Base-by-base conservation (phyloP, 2,113 vertebrate genomes). In the Poecile atricapillus region DNA sequence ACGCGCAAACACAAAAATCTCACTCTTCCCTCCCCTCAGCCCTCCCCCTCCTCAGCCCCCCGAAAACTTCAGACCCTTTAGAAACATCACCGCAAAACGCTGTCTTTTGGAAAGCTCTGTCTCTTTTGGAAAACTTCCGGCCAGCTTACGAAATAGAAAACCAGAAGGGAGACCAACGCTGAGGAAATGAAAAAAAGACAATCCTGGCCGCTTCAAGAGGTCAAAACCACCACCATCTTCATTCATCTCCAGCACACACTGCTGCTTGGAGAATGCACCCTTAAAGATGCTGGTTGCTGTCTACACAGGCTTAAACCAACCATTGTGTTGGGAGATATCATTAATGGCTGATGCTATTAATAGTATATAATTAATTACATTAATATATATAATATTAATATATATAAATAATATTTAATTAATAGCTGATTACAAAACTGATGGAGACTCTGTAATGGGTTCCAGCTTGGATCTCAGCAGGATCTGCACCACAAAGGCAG, bases 31-130 rank as follows among this genome's bases (percentile, higher is more conserved):
- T 43, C 41, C 22, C 15, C 18, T 28, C 41, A 28, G 5, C 2
- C 15, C 5, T 30, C 24, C 7, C 17, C 7, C 21, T 30, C 5
- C 8, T 43, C 24, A 23, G 30, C 9, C 53, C 94, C 94, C 78
- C 71, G 50, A 84, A 96, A 97, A 96, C 93, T 96, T 94, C 78
- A 93, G 95, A 93, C 84, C 63, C 94, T 97, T 97, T 85, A 95
- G 96, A 98, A 97, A 97, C 89, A 96, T 90, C 64, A 88, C 88
- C 60, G 64, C 79, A 93, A 97, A 97, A 92, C 22, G 20, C 89
- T 96, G 94, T 95, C 95, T 39, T 39, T 39, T 11, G 39, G 39
- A 39, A 39, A 92, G 92, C 94, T 94, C 92, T 53, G 67, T 96
- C 74, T 94, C 85, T 94, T 91, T 76, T 90, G 93, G 96, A 94